Evolutionary conservation across 2,888 invertebrate species (phyloP), one percentile per base, ranked within the genome.

Genomic region (Netelia inedita): DNA sequence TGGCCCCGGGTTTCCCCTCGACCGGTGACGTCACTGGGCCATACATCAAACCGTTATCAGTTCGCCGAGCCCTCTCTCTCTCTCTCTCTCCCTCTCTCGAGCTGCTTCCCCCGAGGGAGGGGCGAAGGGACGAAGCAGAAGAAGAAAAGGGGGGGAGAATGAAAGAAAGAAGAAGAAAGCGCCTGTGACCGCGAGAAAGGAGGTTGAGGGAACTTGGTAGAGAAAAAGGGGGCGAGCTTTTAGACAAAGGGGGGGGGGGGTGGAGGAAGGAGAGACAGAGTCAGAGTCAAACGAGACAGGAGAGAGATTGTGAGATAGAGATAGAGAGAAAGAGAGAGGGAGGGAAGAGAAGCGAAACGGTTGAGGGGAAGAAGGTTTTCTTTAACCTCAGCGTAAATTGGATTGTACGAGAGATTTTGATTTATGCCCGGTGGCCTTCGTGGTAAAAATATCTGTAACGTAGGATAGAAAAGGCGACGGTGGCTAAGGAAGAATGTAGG

Each of bases 1-100:
- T 89, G 88, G 90, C 87, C 88, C 90, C 88, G 86, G 88, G 86
- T 88, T 80, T 87, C 89, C 88, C 91, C 90, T 90, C 91, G 89
- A 89, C 90, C 89, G 90, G 92, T 92, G 87, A 87, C 87, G 87
- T 87, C 86, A 87, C 83, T 87, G 86, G 82, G 86, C 86, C 85
- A 93, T 93, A 93, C 92, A 93, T 93, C 93, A 93, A 93, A 92
- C 89, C 92, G 91, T 93, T 93, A 93, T 93, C 93, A 92, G 93
- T 92, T 88, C 85, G 86, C 88, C 84, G 88, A 89, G 88, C 86
- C 85, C 87, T 86, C 89, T 88, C 90, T 73, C 76, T 80, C 76
- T 78, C 66, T 57, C 78, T 79, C 65, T 55, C 81, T 55, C 75
- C 35, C 69, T 76, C 71, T 86, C 89, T 63, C 78, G 75, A 50